Base-by-base conservation (phyloP, 1,140 invertebrate species). In the Zeugodacus cucurbitae region DNA sequence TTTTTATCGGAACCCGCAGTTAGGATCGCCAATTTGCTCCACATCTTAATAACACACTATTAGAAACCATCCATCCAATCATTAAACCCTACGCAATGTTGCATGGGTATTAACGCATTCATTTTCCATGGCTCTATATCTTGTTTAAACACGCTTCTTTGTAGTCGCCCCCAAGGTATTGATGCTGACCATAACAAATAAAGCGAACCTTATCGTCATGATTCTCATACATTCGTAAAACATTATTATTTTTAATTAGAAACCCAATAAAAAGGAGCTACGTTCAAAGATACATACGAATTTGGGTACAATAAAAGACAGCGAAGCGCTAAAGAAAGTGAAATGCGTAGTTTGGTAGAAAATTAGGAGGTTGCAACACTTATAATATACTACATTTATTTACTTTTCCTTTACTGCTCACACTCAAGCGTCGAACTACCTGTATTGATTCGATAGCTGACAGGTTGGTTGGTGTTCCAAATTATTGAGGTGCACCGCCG, bases 311-410 rank as follows among this genome's bases (percentile, higher is more conserved):
- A 41, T 22, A 37, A 78, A 22, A 78, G 48, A 41, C 74, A 82
- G 4, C 10, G 34, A 82, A 82, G 22, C 37, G 26, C 74, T 26
- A 82, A 82, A 82, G 74, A 82, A 82, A 82, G 74, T 82, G 74
- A 82, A 82, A 82, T 82, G 74, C 74, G 74, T 54, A 82, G 74
- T 48, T 82, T 82, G 74, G 74, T 82, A 82, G 74, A 48, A 44
- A 82, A 82, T 82, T 82, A 48, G 74, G 26, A 41, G 74, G 74
- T 82, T 48, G 41, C 70, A 22, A 37, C 74, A 54, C 48, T 54
- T 54, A 20, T 54, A 54, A 17, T 67, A 17, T 67, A 20, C 34
- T 67, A 20, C 34, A 74, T 41, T 22, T 74, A 37, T 74, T 22
- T 74, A 34, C 34, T 74, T 37, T 41, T 22, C 5, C 32, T 74